Conservation (phyloP, 2,888 invertebrate species). For the Erebia aethiops region DNA sequence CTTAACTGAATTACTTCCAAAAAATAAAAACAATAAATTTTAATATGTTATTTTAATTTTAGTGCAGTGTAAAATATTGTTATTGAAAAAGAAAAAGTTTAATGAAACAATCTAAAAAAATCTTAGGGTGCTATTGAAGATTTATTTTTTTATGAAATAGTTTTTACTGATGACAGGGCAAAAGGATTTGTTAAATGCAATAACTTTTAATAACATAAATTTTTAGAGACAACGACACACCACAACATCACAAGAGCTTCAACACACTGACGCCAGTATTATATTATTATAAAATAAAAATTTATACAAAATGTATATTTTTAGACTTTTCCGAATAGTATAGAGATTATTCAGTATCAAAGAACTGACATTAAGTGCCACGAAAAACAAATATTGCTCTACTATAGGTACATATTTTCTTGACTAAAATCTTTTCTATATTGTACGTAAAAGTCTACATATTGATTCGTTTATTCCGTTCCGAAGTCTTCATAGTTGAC, state of each 20-base stretch:
- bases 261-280: slow-evolving; percentile 60
- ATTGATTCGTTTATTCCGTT: slow-evolving; percentile 30
- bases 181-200: slow-evolving; percentile 20
- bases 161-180: background rate
- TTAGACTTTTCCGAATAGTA: slow-evolving; percentile 51
- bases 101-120: background rate
- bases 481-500: slow-evolving; percentile 40
- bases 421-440: slow-evolving; percentile 52
- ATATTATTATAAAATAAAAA: slow-evolving; percentile 14
- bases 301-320: slow-evolving; percentile 30
- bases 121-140: slow-evolving; percentile 17
- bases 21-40: background rate
- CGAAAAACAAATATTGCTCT: slow-evolving; percentile 58
- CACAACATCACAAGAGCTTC: slow-evolving; percentile 76
- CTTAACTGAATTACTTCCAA: background rate
- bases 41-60: no score
- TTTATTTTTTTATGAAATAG: slow-evolving; percentile 17
- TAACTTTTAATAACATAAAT: slow-evolving; percentile 49
- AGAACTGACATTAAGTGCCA: slow-evolving; percentile 76
- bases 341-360: slow-evolving; percentile 52
- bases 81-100: slow-evolving; percentile 9
- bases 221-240: slow-evolving; percentile 78
- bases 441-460: slow-evolving; percentile 43
- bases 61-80: background rate
- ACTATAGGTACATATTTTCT: slow-evolving; percentile 47